Percentiles rank a stretch among this genome's conserved stretches.
These are phyloP conservation scores for Macrotus californicus DNA, from an alignment of 2,113 vertebrate genomes.

Conservation along the genomic window DNA sequence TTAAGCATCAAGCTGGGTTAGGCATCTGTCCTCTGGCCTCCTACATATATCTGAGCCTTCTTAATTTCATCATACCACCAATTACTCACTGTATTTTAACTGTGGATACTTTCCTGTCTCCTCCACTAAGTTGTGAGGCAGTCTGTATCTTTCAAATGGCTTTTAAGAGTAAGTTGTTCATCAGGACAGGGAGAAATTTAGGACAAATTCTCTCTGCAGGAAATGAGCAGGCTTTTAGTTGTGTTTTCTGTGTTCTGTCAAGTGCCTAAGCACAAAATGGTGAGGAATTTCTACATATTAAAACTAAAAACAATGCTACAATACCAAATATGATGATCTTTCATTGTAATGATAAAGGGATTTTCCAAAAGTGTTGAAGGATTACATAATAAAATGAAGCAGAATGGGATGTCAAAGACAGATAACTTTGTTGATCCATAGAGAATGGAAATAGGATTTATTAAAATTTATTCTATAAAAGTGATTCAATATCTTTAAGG, in stretches of 20 bases:
- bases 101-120: not conserved
- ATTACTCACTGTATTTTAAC: not conserved
- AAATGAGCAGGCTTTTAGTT: not conserved
- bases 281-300: not conserved
- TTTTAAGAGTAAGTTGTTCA: not conserved
- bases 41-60: not conserved
- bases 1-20: not conserved
- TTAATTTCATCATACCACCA: not conserved
- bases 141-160: not conserved
- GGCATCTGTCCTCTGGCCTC: not conserved
- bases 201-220: not conserved
- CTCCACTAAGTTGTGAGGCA: not conserved
- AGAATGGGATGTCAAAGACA: not conserved
- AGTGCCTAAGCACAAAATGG: not conserved
- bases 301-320: not conserved
- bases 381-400: not conserved
- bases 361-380: not conserved
- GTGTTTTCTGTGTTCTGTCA: not conserved
- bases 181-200: not conserved
- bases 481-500: not conserved
- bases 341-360: not conserved
- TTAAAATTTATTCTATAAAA: slow-evolving; percentile 16
- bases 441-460: not conserved
- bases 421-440: not conserved
- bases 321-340: not conserved